phyloP scores from a whole-genome alignment of 2,797 vertebrate genomes.

The Smutsia gigantea region DNA sequence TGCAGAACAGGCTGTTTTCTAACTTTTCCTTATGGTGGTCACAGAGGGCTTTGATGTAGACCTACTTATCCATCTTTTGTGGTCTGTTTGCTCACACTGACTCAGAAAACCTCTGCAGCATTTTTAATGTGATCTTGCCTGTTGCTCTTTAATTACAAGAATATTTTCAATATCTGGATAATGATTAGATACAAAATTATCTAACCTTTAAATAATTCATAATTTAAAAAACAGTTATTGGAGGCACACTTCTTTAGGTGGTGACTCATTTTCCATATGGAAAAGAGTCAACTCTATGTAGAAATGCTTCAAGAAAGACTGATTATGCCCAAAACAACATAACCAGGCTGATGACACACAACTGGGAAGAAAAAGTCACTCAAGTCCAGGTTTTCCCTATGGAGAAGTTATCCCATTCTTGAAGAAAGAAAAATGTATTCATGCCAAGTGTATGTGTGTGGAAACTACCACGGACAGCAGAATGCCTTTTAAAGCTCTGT shows the following conservation, averaged over 20 bases:
- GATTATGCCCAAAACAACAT: not conserved
- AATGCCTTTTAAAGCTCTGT: not conserved
- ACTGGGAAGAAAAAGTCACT: not conserved
- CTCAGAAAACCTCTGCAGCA: not conserved
- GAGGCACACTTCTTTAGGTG: not conserved
- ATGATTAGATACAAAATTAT: not conserved
- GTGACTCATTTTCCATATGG: not conserved
- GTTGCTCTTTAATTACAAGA: not conserved
- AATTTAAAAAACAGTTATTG: not conserved
- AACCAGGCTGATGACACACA: not conserved
- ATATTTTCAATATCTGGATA: too few species aligned
- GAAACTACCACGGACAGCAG: not conserved
- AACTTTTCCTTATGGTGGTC: not conserved
- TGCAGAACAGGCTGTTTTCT: not conserved
- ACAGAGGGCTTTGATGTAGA: not conserved
- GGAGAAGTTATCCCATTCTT: not conserved
- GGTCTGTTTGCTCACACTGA: not conserved
- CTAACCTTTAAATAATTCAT: constrained; percentile 16
- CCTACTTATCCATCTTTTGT: not conserved
- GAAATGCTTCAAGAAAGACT: not conserved
- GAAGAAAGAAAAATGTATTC: not conserved
- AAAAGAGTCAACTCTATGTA: not conserved
- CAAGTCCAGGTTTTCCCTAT: not conserved
- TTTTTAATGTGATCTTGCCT: not conserved
- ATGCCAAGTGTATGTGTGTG: not conserved